Conservation (phyloP, 2,888 invertebrate genomes). For the Epistrophella euchroma region DNA sequence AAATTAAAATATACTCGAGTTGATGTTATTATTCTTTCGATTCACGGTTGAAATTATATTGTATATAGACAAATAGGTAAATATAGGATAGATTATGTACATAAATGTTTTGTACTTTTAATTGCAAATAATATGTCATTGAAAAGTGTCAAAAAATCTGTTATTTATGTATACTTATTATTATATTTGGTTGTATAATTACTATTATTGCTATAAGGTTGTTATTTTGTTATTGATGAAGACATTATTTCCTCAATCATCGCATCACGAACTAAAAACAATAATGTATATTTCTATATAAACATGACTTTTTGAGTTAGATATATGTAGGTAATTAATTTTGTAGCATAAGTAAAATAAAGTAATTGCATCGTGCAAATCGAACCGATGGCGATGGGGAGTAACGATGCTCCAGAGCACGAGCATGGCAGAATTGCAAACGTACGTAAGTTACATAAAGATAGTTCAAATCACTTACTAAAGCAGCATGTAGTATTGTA, state of each 20-base stretch:
- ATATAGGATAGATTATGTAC: neutral
- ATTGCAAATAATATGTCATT: constrained; percentile 12
- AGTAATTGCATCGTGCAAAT: neutral
- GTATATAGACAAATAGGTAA: neutral
- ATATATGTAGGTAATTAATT: neutral
- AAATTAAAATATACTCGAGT: neutral
- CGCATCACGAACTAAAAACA: constrained; percentile 12
- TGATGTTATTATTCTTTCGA: neutral
- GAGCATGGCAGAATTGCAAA: neutral
- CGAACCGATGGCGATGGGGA: neutral
- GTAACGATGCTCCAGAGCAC: neutral
- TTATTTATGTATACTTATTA: neutral
- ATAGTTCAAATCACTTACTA: too few species aligned
- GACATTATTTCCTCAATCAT: constrained; percentile 4
- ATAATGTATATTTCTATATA: neutral
- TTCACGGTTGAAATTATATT: neutral
- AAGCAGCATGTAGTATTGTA: too few species aligned
- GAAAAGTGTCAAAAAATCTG: neutral
- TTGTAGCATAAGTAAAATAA: neutral
- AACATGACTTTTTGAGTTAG: neutral
- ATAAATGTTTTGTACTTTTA: constrained; percentile 2
- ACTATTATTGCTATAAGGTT: neutral
- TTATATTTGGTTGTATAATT: neutral
- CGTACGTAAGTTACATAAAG: neutral
- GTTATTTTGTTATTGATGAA: neutral